phyloP scores from a whole-genome alignment of 2,113 vertebrate species.

The Polypterus bichir region DNA sequence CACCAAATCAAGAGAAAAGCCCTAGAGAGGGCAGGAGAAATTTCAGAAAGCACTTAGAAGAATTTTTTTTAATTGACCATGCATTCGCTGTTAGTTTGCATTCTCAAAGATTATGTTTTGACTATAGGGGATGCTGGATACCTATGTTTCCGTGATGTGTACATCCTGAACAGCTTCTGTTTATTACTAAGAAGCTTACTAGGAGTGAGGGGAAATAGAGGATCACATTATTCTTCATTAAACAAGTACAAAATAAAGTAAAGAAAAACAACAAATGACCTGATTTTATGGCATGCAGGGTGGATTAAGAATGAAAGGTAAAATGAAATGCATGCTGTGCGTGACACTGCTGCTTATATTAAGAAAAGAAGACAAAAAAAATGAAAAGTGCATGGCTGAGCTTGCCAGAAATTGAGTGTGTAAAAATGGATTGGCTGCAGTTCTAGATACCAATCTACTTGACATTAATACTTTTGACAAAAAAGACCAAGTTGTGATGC shows the following conservation, averaged over 20 bases:
- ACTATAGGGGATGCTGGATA: constrained; percentile 74
- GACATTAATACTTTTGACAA: too few species aligned
- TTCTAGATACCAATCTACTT: too few species aligned
- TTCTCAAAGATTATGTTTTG: constrained; percentile 63
- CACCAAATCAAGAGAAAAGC: constrained; percentile 32
- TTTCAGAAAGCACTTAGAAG: constrained; percentile 31
- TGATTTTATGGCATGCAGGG: too few species aligned
- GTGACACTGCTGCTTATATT: too few species aligned
- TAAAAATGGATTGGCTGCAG: too few species aligned
- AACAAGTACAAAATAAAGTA: constrained; percentile 1
- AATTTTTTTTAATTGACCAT: constrained; percentile 48
- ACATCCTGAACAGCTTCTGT: constrained; percentile 81
- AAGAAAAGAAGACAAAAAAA: too few species aligned
- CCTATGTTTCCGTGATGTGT: constrained; percentile 77
- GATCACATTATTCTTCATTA: constrained; percentile 54
- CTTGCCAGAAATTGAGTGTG: too few species aligned
- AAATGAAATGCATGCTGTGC: too few species aligned
- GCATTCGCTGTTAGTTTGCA: constrained; percentile 75
- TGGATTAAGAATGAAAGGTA: too few species aligned
- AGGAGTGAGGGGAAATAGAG: constrained; percentile 75
- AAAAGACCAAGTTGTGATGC: too few species aligned
- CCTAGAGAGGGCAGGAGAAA: constrained; percentile 23
- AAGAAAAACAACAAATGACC: too few species aligned
- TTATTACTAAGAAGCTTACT: constrained; percentile 85
- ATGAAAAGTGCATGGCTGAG: too few species aligned